Percentiles rank a stretch among this genome's conserved stretches.
phyloP scores from a whole-genome alignment of 2,888 invertebrate genomes.

The Acronicta psi region DNA sequence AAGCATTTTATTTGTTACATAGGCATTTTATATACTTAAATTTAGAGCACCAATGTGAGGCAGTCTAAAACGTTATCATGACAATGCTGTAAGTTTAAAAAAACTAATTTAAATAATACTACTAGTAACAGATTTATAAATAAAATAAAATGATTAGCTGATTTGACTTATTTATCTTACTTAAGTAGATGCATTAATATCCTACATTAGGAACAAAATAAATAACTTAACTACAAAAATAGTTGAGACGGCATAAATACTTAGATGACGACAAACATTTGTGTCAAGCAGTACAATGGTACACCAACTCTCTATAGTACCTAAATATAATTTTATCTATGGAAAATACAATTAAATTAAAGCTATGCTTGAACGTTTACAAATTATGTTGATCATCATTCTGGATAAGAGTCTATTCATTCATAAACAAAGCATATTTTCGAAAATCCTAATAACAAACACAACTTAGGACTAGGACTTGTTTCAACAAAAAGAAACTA shows the following conservation, averaged over 20 bases:
- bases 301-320: conserved; percentile 8
- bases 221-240: conserved; percentile 37
- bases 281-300: neutral
- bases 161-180: conserved; percentile 11
- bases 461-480: conserved; percentile 3
- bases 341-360: conserved; percentile 6
- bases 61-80: conserved; percentile 9
- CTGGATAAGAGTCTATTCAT: neutral
- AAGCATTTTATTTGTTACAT: conserved; percentile 9
- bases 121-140: conserved; percentile 1
- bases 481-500: conserved; percentile 1
- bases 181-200: conserved; percentile 13
- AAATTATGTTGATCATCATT: conserved; percentile 1
- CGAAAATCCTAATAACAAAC: conserved; percentile 7
- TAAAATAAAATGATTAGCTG: conserved; percentile 2
- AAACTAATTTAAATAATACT: no score
- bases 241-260: conserved; percentile 27
- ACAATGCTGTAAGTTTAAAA: no score
- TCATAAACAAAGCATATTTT: neutral
- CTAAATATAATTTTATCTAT: neutral
- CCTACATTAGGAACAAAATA: conserved; percentile 32
- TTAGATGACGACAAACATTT: neutral
- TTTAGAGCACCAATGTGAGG: conserved; percentile 29
- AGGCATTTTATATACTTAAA: neutral
- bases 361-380: conserved; percentile 14